These are phyloP conservation scores for Dynastes tityus DNA, from an alignment of 2,888 invertebrate species.

Conservation along the genomic window DNA sequence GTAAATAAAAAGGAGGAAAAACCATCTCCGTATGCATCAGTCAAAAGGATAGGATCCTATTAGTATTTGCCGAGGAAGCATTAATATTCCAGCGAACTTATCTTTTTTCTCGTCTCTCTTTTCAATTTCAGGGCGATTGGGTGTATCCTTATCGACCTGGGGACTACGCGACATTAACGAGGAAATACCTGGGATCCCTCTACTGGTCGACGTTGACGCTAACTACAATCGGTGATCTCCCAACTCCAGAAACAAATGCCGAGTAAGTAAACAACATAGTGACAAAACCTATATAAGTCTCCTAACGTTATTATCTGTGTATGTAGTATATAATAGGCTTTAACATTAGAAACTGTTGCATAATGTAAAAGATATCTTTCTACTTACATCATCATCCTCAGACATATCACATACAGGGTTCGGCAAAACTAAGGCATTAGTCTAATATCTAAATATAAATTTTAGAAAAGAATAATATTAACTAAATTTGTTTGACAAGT, in stretches of 20 bases:
- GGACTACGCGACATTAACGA: constrained; percentile 90
- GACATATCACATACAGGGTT: too few species aligned
- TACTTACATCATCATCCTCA: too few species aligned
- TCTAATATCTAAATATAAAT: too few species aligned
- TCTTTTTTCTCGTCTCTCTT: neutral
- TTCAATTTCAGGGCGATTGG: constrained; percentile 83
- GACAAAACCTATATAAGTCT: neutral
- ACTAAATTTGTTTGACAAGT: too few species aligned
- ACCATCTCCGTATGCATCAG: too few species aligned
- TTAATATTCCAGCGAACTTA: neutral
- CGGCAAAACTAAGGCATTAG: too few species aligned
- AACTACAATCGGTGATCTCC: constrained; percentile 96
- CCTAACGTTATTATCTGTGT: neutral
- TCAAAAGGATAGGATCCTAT: too few species aligned
- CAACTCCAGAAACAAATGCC: constrained; percentile 95
- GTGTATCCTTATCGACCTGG: constrained; percentile 91
- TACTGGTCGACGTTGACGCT: constrained; percentile 98
- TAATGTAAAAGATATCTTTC: too few species aligned
- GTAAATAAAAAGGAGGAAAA: too few species aligned
- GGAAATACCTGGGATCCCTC: constrained; percentile 94
- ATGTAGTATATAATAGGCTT: too few species aligned
- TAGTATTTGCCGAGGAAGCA: neutral
- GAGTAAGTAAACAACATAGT: constrained; percentile 82
- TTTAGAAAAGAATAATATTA: too few species aligned
- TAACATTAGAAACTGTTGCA: too few species aligned